Conservation (phyloP, 1,140 invertebrate genomes). For the Babylonia areolata region DNA sequence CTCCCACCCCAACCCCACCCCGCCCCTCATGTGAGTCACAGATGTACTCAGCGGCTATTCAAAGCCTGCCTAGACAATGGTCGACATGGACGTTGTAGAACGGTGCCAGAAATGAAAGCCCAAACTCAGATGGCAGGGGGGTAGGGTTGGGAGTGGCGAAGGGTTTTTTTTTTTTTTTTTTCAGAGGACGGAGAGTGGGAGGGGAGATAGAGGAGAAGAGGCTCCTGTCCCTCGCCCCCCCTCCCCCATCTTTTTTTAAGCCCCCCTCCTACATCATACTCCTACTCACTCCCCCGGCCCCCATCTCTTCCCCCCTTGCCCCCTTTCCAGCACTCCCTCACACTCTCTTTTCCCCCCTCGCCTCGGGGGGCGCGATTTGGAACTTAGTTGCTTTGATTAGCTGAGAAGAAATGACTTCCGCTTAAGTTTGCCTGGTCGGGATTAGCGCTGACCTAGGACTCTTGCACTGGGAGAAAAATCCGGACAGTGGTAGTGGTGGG, state of each 20-base stretch:
- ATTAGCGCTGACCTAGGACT: neutral
- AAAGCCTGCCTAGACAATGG: neutral
- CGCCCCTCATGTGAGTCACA: neutral
- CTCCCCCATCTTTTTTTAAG: neutral
- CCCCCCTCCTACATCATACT: neutral
- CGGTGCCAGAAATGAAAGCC: neutral
- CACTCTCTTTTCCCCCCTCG: neutral
- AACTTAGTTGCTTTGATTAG: conserved; percentile 2
- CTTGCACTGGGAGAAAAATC: neutral
- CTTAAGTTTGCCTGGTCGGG: neutral
- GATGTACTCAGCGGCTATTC: conserved; percentile 1
- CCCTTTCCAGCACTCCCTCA: neutral
- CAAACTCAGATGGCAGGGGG: neutral
- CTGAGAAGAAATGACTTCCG: neutral
- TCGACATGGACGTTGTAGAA: neutral
- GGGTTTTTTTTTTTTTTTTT: conserved; percentile 5
- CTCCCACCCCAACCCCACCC: neutral
- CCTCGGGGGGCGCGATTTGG: neutral
- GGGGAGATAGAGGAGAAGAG: neutral
- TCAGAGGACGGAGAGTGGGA: neutral
- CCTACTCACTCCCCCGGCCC: neutral
- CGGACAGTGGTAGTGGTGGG: neutral
- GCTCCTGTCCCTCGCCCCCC: neutral
- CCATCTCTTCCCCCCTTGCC: neutral
- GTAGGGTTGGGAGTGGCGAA: neutral